Evolutionary conservation across 2,888 invertebrate genomes (phyloP), one percentile per base, ranked within the genome.

Genomic region (Oscheius myriophilus): DNA sequence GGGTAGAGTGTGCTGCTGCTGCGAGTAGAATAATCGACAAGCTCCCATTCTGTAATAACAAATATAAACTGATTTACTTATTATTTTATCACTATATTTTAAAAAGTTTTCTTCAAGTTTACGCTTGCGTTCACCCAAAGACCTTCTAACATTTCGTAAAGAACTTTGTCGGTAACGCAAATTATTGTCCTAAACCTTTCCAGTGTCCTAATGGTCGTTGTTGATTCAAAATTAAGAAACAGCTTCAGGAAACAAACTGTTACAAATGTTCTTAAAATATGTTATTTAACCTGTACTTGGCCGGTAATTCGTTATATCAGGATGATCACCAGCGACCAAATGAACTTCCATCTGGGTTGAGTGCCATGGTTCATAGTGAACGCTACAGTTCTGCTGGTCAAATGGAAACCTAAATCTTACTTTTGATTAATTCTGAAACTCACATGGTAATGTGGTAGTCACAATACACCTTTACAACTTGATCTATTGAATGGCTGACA

Each of bases 361-460:
- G 25, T 63, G 63, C 63, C 63, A 63, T 9, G 63, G 52, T 23
- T 63, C 63, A 26, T 63, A 63, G 16, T 63, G 63, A 52, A 63
- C 49, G 21, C 41, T 52, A 21, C 63, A 63, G 42, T 63, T 63
- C 25, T 63, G 63, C 14, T 63, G 63, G 25, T 63, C 63, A 23
- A 63, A 63, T 2, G 63, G 63, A 21, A 63, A 63, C 63, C 63
- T 63, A 42, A 14, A 45, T 9, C 41, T 42, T 39, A 41, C 6
- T 7, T 39, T 33, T 11, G 4, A n/a, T 57, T 18, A 1, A 16
- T 21, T 41, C 41, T 41, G 41, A 51, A 18, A 26, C 53, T 11
- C n/a, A 63, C 63, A 63, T 63, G 1, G 63, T 41, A 16, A 63
- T 63, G 18, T 42, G 33, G n/a, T 63, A 63, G 42, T 63, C 63